These are phyloP conservation scores for Desmophyllum pertusum DNA, from an alignment of 92 coral and sea anemone species.

Conservation along the genomic window DNA sequence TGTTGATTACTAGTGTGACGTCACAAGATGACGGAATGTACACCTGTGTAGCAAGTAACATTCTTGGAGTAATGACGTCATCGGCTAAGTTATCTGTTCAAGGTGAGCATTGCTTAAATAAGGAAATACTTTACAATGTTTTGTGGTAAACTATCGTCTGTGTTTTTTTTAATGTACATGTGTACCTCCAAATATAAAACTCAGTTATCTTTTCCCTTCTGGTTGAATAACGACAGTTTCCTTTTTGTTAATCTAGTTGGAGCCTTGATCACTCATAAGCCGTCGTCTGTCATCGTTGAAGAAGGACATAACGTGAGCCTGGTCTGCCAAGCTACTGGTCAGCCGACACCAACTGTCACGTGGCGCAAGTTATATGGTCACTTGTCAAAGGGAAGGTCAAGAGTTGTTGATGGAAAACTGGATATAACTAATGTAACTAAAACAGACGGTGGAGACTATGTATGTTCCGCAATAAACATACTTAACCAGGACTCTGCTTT, in stretches of 20 bases:
- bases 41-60: slow-evolving; percentile 52
- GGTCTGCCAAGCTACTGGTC: slow-evolving; percentile 46
- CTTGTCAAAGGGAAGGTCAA: slow-evolving; percentile 23
- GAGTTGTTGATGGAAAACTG: slow-evolving; percentile 14
- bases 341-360: slow-evolving; percentile 39
- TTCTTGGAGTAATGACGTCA: slow-evolving; percentile 30
- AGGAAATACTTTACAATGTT: too few species aligned
- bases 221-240: too few species aligned
- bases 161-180: too few species aligned
- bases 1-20: slow-evolving; percentile 46
- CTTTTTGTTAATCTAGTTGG: slow-evolving; percentile 6
- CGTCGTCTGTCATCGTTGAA: slow-evolving; percentile 42
- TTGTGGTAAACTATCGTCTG: too few species aligned
- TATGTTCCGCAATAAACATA: slow-evolving; percentile 25
- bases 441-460: slow-evolving; percentile 35
- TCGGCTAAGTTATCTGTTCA: slow-evolving; percentile 48
- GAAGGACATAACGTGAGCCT: slow-evolving; percentile 44
- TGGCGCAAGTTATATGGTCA: slow-evolving; percentile 26
- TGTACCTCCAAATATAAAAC: too few species aligned
- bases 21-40: slow-evolving; percentile 56
- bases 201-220: too few species aligned
- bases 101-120: too few species aligned
- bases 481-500: slow-evolving; percentile 25
- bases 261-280: slow-evolving; percentile 23
- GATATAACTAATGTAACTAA: background rate